Conservation (phyloP, 2,888 invertebrate genomes). For the Chorisops tibialis region DNA sequence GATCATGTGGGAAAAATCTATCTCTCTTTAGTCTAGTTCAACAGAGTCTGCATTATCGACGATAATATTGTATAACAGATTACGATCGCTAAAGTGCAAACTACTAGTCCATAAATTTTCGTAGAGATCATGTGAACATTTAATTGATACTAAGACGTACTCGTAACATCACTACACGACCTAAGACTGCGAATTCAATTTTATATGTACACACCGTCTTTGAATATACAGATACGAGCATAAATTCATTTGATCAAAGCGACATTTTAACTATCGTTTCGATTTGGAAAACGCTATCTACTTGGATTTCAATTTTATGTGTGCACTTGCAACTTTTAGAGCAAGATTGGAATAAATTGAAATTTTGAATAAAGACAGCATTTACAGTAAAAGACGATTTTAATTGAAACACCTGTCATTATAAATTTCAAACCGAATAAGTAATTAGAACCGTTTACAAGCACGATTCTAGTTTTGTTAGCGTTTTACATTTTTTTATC, state of each 20-base stretch:
- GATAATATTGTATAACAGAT: slow-evolving; percentile 13
- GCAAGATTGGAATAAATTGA: no score
- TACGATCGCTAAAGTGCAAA: slow-evolving; percentile 14
- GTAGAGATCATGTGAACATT: slow-evolving; percentile 7
- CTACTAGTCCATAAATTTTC: slow-evolving; percentile 20
- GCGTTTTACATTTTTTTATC: no score
- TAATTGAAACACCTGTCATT: slow-evolving; percentile 23
- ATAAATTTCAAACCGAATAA: slow-evolving; percentile 17
- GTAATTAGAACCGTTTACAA: neutral
- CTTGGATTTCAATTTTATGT: slow-evolving; percentile 8
- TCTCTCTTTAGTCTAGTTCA: neutral
- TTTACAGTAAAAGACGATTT: slow-evolving; percentile 9
- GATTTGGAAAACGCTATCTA: slow-evolving; percentile 2
- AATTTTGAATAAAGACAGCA: no score
- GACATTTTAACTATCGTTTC: slow-evolving; percentile 18
- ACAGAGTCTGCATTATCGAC: neutral
- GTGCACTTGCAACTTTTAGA: neutral
- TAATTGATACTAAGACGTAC: slow-evolving; percentile 20
- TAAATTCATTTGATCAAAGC: slow-evolving; percentile 23
- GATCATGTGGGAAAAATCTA: neutral
- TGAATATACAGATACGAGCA: neutral
- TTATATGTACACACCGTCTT: slow-evolving; percentile 11
- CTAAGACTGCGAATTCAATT: slow-evolving; percentile 16
- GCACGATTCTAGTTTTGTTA: no score
- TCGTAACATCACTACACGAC: slow-evolving; percentile 10